phyloP scores from a whole-genome alignment of 2,888 invertebrate species.

The Bhutanitis thaidina region DNA sequence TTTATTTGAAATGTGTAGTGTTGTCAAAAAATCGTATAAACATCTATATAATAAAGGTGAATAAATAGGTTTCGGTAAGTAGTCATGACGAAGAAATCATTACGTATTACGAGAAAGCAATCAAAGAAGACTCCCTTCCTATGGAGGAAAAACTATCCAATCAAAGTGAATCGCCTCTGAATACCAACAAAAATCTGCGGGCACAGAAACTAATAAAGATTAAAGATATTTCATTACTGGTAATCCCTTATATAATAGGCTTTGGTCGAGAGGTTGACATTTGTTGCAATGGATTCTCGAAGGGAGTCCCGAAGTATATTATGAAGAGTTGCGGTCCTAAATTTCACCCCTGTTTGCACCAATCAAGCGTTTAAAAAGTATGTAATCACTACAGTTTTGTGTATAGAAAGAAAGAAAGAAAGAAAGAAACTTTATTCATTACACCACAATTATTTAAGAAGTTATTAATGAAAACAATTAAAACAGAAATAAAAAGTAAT shows the following conservation, averaged over 20 bases:
- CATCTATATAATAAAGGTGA: too few species aligned
- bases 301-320: conserved; percentile 29
- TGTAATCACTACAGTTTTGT: background rate
- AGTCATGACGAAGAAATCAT: background rate
- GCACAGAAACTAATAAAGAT: conserved; percentile 62
- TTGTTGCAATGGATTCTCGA: conserved; percentile 50
- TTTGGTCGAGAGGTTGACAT: conserved; percentile 64
- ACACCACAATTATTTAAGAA: too few species aligned
- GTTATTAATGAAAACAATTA: too few species aligned
- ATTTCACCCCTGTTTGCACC: conserved; percentile 26
- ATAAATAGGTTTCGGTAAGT: background rate
- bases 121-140: conserved; percentile 23
- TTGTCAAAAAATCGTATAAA: too few species aligned
- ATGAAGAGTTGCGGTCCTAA: conserved; percentile 30
- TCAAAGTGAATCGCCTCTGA: conserved; percentile 27
- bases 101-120: conserved; percentile 29
- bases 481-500: too few species aligned
- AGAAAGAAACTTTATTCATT: too few species aligned
- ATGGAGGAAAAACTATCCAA: conserved; percentile 39
- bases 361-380: conserved; percentile 12
- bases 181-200: conserved; percentile 34
- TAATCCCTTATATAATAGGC: conserved; percentile 71
- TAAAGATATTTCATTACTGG: conserved; percentile 77
- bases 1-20: too few species aligned
- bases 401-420: too few species aligned